Base-by-base conservation (phyloP, 2,888 invertebrate species). In the Eueremaeus valkanovi region DNA sequence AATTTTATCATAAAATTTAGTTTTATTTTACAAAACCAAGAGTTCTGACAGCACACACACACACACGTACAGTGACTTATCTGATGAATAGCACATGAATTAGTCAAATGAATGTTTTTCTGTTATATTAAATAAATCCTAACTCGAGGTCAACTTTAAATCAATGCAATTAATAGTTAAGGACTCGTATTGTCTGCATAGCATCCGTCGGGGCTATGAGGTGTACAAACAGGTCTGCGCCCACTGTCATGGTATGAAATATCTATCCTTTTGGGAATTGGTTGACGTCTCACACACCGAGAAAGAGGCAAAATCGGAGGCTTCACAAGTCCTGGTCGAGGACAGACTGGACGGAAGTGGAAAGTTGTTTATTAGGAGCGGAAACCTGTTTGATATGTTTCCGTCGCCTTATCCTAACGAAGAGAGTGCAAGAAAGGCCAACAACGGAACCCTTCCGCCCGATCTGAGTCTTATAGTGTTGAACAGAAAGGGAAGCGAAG, bases 171-270 rank as follows among this genome's bases (percentile, higher is more conserved):
- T n/a, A n/a, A n/a, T n/a, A n/a, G n/a, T n/a, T n/a, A n/a, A n/a
- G n/a, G n/a, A n/a, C n/a, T n/a, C n/a, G n/a, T n/a, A n/a, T n/a
- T n/a, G n/a, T n/a, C n/a, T n/a, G n/a, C n/a, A 82, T 81, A 93
- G 94, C 82, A 85, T 93, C 78, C 89, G 95, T 75, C 89, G 95
- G 81, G 95, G 95, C 66, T 95, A 92, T 84, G 92, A 86, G 86
- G 99, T 99, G 0, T 99, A 99, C 87, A 99, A 99, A 86, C 95
- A 98, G 85, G 99, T 99, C 66, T 99, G 99, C 86, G 91, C 97
- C 74, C 98, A 99, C 1, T 99, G 99, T 82, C 99, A 99, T 86
- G 95, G 96, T 77, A 86, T 99, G 88, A 87, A 91, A 83, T 96
- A 89, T 85, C 87, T 99, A 81, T 91, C 92, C 73, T 99, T 92